Base-by-base conservation (phyloP, 1,140 invertebrate species). In the Macrocentrus cingulum region DNA sequence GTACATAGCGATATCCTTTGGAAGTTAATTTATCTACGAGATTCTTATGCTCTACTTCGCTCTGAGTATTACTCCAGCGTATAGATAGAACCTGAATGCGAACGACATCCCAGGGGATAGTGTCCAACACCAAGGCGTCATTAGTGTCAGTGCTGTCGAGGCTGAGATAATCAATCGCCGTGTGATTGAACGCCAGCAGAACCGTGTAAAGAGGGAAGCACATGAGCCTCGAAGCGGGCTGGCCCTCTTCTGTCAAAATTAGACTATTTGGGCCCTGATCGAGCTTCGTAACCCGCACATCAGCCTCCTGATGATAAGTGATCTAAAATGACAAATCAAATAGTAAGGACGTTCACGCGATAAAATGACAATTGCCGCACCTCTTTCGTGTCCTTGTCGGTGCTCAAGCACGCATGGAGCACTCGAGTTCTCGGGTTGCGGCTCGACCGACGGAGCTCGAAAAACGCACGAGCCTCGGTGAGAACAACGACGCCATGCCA, bases 201-300 rank as follows among this genome's bases (percentile, higher is more conserved):
- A 93, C 80, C 15, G 91, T 90, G 70, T 87, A 90, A 48, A 94
- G 81, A 61, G 92, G 91, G 74, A 93, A 91, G 76, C 91, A 94
- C 71, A 90, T 88, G 46, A 93, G 87, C 63, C 88, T 83, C 37
- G 87, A 82, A 9, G 81, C 77, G 11, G 80, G 76, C 49, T 79
- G 68, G 46, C 80, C 80, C 16, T 80, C 73, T 45, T 82, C 80
- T 2, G 79, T 75, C 8, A 68, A 68, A 18, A 80, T 69, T 0
- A 81, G 63, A 55, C 79, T 81, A 64, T 83, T 83, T 19, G 81
- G 75, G 49, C 83, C 80, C 67, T 84, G 82, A 25, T 79, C 77
- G 41, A 84, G 66, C 68, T 83, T 84, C 39, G 79, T 83, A 25
- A 84, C 82, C 67, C 81, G 81, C 34, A 84, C 83, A 48, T 84